These are phyloP conservation scores for Machimus rusticus DNA, from an alignment of 2,888 invertebrate species.

Conservation along the genomic window DNA sequence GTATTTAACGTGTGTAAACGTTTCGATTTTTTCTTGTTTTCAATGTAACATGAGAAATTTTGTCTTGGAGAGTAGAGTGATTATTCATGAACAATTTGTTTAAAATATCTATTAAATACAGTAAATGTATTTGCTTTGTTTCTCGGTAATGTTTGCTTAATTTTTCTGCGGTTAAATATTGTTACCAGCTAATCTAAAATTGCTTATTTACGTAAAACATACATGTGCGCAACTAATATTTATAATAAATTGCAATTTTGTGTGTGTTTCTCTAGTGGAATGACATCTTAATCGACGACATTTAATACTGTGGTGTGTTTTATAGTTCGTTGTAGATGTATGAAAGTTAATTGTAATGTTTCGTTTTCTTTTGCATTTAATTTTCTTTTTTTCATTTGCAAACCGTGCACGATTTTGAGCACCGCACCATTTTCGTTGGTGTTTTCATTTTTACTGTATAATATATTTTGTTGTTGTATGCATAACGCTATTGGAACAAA, in stretches of 20 bases:
- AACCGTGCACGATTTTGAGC: neutral
- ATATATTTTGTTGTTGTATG: neutral
- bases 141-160: neutral
- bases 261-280: conserved; percentile 27
- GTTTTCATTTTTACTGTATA: neutral
- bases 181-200: conserved; percentile 33
- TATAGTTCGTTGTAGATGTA: conserved; percentile 28
- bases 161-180: conserved; percentile 21
- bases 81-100: neutral
- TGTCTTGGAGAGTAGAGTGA: neutral
- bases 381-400: neutral
- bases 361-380: neutral
- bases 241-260: conserved; percentile 19
- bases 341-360: neutral
- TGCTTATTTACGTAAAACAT: conserved; percentile 19
- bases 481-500: conserved; percentile 12
- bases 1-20: neutral
- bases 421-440: neutral
- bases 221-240: conserved; percentile 36
- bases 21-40: neutral
- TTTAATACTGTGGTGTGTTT: conserved; percentile 32
- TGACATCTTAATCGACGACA: conserved; percentile 7
- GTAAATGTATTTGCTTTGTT: conserved; percentile 1
- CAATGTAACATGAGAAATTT: neutral
- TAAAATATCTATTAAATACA: neutral